Conservation (phyloP, 2,113 vertebrate genomes). For the Pedionomus torquatus region DNA sequence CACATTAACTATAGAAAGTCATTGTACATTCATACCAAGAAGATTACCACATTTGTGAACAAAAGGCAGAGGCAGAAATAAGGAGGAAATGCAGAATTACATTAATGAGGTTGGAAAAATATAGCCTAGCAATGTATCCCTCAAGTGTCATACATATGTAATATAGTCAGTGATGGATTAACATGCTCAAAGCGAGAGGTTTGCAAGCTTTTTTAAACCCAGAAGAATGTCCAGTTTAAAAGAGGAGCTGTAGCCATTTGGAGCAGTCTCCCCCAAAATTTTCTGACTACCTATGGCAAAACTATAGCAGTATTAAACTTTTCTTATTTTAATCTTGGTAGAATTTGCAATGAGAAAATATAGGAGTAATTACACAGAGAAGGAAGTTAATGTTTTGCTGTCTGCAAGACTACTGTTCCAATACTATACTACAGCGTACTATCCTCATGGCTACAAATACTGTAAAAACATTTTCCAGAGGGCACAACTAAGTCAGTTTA, state of each 20-base stretch:
- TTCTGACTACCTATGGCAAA: neutral
- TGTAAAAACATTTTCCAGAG: neutral
- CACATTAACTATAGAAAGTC: neutral
- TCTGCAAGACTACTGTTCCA: neutral
- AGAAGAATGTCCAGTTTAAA: neutral
- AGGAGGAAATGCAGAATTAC: neutral
- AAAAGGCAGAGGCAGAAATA: neutral
- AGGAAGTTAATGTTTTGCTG: neutral
- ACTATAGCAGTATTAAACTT: neutral
- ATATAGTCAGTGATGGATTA: neutral
- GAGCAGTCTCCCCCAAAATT: neutral
- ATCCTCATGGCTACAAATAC: neutral
- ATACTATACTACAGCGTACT: neutral
- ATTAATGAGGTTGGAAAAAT: neutral
- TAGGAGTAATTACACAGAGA: neutral
- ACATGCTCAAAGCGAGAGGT: neutral
- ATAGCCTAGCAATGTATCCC: neutral
- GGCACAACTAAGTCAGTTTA: neutral
- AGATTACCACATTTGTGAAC: neutral
- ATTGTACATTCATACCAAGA: conserved; percentile 1
- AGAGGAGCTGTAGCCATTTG: neutral
- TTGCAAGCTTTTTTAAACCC: neutral
- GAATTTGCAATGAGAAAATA: neutral
- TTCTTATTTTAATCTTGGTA: neutral
- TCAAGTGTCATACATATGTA: neutral